These are phyloP conservation scores for Acromyrmex charruanus DNA, from an alignment of 1,140 invertebrate species.

Conservation along the genomic window DNA sequence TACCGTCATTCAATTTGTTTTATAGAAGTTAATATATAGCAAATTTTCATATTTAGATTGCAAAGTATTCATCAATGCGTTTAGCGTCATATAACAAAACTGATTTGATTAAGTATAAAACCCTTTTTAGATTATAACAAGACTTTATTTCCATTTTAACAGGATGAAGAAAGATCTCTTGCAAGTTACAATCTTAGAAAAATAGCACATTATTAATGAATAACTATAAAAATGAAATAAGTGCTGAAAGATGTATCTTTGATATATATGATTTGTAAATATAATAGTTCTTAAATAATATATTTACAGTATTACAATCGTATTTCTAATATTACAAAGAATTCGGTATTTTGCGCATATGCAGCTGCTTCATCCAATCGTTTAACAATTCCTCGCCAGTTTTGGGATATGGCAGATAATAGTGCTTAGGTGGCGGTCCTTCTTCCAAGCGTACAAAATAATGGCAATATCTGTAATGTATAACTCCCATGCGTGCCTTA, in stretches of 20 bases:
- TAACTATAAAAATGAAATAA: not conserved
- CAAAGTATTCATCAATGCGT: too few species aligned
- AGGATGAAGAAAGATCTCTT: too few species aligned
- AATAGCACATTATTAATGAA: not conserved
- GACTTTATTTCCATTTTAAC: too few species aligned
- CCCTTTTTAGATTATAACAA: too few species aligned
- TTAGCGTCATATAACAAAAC: too few species aligned
- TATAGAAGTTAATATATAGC: too few species aligned
- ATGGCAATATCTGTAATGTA: conserved; percentile 94
- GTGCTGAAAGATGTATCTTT: not conserved
- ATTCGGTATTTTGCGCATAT: conserved; percentile 90
- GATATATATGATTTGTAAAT: not conserved
- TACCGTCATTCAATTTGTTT: too few species aligned
- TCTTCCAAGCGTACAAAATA: conserved; percentile 97
- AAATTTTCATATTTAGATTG: too few species aligned
- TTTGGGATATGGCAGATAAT: conserved; percentile 89
- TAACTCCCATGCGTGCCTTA: conserved; percentile 89
- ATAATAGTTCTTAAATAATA: not conserved
- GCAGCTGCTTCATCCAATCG: conserved; percentile 91
- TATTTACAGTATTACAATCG: not conserved
- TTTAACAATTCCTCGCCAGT: conserved; percentile 91
- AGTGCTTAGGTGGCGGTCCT: conserved; percentile 95
- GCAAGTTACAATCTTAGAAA: not conserved
- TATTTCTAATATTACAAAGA: conserved; percentile 87
- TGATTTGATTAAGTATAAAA: too few species aligned